Percentiles rank a stretch among this genome's conserved stretches.
phyloP scores from a whole-genome alignment of 92 coral and sea anemone species.

The Hydrozoanthus gracilis region DNA sequence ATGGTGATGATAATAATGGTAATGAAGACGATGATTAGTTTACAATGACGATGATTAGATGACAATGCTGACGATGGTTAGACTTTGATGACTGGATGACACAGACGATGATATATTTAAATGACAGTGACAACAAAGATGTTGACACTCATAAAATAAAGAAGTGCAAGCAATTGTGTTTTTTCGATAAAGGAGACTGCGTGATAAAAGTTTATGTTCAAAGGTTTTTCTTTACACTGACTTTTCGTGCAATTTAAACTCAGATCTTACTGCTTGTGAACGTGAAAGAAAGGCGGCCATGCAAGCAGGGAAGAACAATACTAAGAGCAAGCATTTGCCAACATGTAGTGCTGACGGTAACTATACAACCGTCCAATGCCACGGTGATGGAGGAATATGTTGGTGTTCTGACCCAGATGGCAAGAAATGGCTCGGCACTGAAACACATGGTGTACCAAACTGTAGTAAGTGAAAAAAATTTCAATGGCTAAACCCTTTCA shows the following conservation, averaged over 20 bases:
- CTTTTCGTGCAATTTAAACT: neutral
- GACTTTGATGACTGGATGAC: too few species aligned
- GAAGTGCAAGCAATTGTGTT: too few species aligned
- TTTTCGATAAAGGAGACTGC: neutral
- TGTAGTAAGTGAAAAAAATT: neutral
- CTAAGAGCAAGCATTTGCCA: neutral
- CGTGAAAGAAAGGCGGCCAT: neutral
- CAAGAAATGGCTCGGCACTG: conserved; percentile 1
- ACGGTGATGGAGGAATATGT: neutral
- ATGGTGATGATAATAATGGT: too few species aligned
- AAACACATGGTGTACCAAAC: neutral
- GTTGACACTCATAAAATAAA: too few species aligned
- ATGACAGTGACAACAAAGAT: too few species aligned
- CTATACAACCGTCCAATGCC: neutral
- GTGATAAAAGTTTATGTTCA: neutral
- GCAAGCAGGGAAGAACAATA: neutral
- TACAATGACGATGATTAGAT: too few species aligned
- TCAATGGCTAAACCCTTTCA: too few species aligned
- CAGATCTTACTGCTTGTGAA: conserved; percentile 5
- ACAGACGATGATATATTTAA: too few species aligned
- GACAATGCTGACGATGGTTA: too few species aligned
- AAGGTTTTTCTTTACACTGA: neutral
- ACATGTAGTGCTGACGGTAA: neutral
- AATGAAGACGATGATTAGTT: too few species aligned
- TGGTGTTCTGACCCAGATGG: conserved; percentile 16